Conservation (phyloP, 2,797 vertebrate species). For the Anas flavirostris region DNA sequence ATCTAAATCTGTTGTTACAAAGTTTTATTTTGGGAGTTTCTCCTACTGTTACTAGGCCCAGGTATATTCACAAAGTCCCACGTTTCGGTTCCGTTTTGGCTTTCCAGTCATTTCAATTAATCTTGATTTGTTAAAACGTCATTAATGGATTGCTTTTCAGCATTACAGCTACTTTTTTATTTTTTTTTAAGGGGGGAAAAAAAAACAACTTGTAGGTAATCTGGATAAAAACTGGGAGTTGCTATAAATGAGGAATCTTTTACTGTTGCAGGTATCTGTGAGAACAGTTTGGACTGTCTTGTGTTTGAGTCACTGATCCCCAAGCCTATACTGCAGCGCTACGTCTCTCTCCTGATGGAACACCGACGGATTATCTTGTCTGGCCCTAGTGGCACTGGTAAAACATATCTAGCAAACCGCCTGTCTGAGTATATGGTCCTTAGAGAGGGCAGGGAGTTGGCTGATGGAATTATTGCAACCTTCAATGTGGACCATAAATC, state of each 20-base stretch:
- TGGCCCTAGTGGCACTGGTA: constrained; percentile 94
- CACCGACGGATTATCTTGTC: constrained; percentile 95
- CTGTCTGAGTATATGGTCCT: constrained; percentile 90
- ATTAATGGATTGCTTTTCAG: not conserved
- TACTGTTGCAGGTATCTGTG: constrained; percentile 82
- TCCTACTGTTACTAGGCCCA: not conserved
- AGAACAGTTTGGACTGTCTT: constrained; percentile 89
- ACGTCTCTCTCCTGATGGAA: constrained; percentile 90
- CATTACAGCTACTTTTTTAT: no score
- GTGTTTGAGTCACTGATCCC: constrained; percentile 95
- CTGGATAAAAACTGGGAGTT: not conserved
- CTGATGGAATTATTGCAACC: constrained; percentile 87
- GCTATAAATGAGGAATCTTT: not conserved
- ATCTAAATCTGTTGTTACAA: not conserved
- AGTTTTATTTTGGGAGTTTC: not conserved
- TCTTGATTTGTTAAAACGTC: not conserved
- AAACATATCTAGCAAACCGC: constrained; percentile 93
- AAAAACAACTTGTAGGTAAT: not conserved
- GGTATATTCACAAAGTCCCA: not conserved
- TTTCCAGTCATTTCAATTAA: not conserved
- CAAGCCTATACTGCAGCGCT: constrained; percentile 94
- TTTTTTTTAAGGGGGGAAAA: no score
- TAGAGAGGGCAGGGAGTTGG: constrained; percentile 85
- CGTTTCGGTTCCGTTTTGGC: not conserved
- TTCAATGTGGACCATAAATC: constrained; percentile 98